Evolutionary conservation across 2,797 vertebrate genomes (phyloP).

Genomic region (Neosilurus hyrtlii): DNA sequence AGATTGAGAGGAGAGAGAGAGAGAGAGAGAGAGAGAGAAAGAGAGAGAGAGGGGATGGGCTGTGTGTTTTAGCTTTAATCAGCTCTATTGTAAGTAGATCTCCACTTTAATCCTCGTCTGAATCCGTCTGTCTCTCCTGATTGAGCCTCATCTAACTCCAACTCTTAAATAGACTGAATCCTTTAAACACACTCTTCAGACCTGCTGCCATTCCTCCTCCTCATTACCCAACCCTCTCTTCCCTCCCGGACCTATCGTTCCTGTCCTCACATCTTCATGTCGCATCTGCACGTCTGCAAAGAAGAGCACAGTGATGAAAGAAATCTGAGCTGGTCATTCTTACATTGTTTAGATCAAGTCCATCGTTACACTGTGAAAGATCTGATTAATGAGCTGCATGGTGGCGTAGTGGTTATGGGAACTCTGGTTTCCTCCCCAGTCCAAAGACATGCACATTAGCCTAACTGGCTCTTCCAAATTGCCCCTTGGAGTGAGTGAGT

Average conservation of each 20-base stretch:
- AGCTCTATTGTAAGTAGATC: constrained; percentile 18
- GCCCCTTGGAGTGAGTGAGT: no score
- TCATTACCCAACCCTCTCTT: background rate
- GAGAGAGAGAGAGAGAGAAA: no score
- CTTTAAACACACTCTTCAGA: constrained; percentile 3
- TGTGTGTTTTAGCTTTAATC: constrained; percentile 35
- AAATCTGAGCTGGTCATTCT: no score
- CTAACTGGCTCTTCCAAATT: no score
- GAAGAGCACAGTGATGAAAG: background rate
- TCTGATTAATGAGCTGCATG: no score
- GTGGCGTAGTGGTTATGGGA: no score
- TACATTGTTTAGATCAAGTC: no score
- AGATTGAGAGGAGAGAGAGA: no score
- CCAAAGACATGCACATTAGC: no score
- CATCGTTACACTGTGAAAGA: no score
- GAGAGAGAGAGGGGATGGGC: constrained; percentile 25
- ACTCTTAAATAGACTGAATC: constrained; percentile 12
- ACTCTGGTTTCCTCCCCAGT: no score
- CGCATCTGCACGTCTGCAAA: background rate
- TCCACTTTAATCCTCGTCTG: constrained; percentile 29
- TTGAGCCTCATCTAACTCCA: background rate
- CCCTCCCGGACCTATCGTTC: background rate
- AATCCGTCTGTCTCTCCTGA: constrained; percentile 12
- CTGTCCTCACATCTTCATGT: background rate
- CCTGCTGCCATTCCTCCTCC: background rate